Base-by-base conservation (phyloP, 1,140 invertebrate species). In the Trypoxylus dichotomus region DNA sequence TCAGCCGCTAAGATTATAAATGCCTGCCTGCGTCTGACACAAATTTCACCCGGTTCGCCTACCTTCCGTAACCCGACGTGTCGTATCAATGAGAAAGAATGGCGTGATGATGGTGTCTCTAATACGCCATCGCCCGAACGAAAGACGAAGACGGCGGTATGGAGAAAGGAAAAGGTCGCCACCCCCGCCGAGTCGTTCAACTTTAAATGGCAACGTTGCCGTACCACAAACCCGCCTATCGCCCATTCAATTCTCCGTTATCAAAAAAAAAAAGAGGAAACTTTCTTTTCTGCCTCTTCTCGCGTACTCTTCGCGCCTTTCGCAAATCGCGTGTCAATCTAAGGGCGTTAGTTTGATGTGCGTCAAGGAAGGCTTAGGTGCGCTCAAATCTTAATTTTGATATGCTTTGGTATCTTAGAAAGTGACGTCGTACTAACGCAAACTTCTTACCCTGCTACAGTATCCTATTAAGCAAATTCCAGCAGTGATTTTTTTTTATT, bases 1-100 rank as follows among this genome's bases (percentile, higher is more conserved):
- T 54, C 47, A 54, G 47, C 47, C 32, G 15, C 15, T 19, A 19
- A 54, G 47, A 54, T 54, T 54, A 54, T 54, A 54, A 54, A 54
- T 54, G 47, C 47, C 15, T 54, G 47, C 47, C 15, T n/a, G 15
- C 47, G 15, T n/a, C 47, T 54, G 47, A 54, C 47, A 54, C 47
- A 54, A 54, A 54, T 54, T 54, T 54, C 19, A 5, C 47, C 15
- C 19, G 10, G 1, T n/a, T 47, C 43, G 11, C 43, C n/a, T 13
- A 15, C 47, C 19, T 19, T n/a, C 32, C 32, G 32, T 37, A 37
- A 37, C 47, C 7, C n/a, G 15, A 54, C 19, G n/a, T 19, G n/a
- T n/a, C 19, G 47, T 54, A 54, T 54, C 47, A 54, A n/a, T 54
- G 47, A 54, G 47, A 54, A 54, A 54, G 47, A 54, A 54, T 54